Evolutionary conservation across 2,113 vertebrate genomes (phyloP).

Genomic region (Acanthisitta chloris): DNA sequence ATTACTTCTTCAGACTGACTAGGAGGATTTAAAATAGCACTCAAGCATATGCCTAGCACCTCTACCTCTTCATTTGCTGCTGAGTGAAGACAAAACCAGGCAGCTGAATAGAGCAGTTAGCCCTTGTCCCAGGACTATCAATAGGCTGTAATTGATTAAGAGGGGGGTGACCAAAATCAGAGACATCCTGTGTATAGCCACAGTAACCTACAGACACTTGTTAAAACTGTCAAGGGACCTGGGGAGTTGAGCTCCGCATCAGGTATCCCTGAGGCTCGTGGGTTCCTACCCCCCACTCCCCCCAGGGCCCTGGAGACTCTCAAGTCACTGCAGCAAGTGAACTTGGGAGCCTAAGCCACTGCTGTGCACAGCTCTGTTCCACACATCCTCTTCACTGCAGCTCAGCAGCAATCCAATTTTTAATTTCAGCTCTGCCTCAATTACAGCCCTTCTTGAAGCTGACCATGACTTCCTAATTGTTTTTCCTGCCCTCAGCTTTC

Average conservation of each 20-base stretch:
- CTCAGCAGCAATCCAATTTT: background rate
- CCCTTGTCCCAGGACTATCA: background rate
- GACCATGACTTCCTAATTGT: slow-evolving; percentile 18
- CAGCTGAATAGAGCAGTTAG: background rate
- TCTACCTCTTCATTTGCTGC: background rate
- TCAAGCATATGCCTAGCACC: background rate
- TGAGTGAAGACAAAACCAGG: background rate
- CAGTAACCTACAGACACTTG: background rate
- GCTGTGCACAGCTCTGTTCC: background rate
- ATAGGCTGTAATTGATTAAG: background rate
- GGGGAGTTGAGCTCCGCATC: background rate
- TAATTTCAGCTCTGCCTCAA: slow-evolving; percentile 9
- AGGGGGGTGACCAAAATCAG: background rate
- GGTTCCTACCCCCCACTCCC: background rate
- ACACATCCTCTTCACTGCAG: background rate
- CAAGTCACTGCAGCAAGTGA: background rate
- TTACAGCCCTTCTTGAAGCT: background rate
- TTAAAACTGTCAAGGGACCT: background rate
- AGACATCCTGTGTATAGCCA: background rate
- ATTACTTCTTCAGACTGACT: background rate
- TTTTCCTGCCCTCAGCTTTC: slow-evolving; percentile 21
- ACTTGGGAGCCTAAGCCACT: background rate
- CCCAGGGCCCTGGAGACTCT: background rate
- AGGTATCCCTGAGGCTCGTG: background rate
- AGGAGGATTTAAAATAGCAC: background rate